Conservation (phyloP, 1,140 invertebrate species). For the Pseudoatta argentina region DNA sequence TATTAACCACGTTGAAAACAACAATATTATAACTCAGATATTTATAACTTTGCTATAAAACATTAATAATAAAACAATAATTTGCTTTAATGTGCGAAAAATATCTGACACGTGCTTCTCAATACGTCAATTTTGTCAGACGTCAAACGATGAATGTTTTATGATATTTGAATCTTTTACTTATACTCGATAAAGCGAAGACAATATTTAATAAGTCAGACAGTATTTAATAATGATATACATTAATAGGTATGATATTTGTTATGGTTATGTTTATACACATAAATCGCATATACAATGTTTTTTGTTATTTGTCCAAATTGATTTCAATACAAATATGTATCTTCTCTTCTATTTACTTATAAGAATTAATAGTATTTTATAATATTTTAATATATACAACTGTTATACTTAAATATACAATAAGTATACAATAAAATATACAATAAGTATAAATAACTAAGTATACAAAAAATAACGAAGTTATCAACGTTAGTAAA, state of each 20-base stretch:
- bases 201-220: neutral
- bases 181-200: neutral
- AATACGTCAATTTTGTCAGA: neutral
- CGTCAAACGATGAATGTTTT: neutral
- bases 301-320: neutral
- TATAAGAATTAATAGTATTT: neutral
- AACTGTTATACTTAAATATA: too few species aligned
- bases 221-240: neutral
- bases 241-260: neutral
- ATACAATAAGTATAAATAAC: neutral
- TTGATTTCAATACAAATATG: neutral
- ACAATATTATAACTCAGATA: neutral
- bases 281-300: neutral
- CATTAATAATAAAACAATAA: constrained; percentile 7
- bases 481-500: neutral
- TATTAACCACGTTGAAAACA: constrained; percentile 33
- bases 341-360: neutral
- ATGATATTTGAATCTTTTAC: constrained; percentile 1
- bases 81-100: neutral
- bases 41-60: constrained; percentile 10
- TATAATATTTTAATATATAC: neutral
- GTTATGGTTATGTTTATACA: neutral
- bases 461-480: neutral
- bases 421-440: too few species aligned
- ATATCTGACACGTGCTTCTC: constrained; percentile 4